Conservation (phyloP, 2,113 vertebrate species). For the Reinhardtius hippoglossoides region DNA sequence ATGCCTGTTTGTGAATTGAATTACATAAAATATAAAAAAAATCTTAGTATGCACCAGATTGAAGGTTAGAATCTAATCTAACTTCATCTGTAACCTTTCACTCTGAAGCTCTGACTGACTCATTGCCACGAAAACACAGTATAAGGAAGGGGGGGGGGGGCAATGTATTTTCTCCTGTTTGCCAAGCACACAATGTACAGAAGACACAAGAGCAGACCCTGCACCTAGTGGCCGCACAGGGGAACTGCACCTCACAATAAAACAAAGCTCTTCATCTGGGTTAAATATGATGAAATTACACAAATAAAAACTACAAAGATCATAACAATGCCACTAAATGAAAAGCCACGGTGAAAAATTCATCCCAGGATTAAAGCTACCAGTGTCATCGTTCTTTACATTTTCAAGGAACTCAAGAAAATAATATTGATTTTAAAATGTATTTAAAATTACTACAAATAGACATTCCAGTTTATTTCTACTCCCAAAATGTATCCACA, state of each 20-base stretch:
- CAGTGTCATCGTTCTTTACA: background rate
- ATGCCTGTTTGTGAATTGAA: background rate
- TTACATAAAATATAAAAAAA: background rate
- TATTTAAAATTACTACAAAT: too few relatives aligned
- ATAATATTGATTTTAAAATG: too few relatives aligned
- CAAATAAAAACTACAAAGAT: background rate
- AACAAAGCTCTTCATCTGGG: background rate
- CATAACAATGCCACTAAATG: background rate
- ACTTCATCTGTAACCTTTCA: fast-evolving
- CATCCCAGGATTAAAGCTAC: too few relatives aligned
- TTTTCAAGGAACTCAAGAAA: background rate
- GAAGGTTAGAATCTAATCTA: background rate
- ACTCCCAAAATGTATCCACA: too few relatives aligned
- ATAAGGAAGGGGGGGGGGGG: background rate
- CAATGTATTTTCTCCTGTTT: background rate
- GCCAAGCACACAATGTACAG: constrained; percentile 52
- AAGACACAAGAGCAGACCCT: too few relatives aligned
- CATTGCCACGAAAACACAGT: background rate
- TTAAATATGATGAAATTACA: background rate
- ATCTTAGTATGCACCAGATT: background rate
- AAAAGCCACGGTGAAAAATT: background rate
- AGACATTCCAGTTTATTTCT: too few relatives aligned
- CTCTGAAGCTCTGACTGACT: fast-evolving
- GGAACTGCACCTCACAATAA: background rate
- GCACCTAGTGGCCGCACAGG: background rate